Conservation (phyloP, 2,113 vertebrate species). For the Pelusios castaneus region DNA sequence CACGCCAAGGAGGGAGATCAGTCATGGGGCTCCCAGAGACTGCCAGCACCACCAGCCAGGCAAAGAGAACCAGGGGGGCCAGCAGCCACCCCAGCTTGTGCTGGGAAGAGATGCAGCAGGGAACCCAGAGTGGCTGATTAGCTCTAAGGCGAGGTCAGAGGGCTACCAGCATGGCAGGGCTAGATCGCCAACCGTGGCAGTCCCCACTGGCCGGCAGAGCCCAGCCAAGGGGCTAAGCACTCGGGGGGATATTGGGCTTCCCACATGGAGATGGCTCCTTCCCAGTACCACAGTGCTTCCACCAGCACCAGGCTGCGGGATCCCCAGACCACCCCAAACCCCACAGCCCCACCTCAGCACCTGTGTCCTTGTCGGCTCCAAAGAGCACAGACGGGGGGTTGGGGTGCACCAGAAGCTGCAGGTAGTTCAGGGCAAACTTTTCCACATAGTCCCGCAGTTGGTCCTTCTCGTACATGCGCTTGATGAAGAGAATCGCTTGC, state of each 20-base stretch:
- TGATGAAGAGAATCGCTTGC: constrained; percentile 91
- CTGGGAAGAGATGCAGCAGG: not conserved
- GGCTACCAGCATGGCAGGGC: too few species aligned
- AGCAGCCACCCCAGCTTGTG: accelerated
- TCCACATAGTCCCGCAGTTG: constrained; percentile 93
- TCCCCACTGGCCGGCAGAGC: not conserved
- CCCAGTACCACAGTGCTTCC: too few species aligned
- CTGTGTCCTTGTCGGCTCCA: constrained; percentile 93
- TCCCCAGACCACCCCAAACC: too few species aligned
- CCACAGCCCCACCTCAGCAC: constrained; percentile 60
- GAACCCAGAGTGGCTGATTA: not conserved
- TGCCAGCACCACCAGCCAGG: too few species aligned
- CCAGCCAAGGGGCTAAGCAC: not conserved
- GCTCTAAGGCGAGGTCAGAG: not conserved
- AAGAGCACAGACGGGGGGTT: constrained; percentile 93
- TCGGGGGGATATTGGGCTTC: too few species aligned
- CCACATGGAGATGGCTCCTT: too few species aligned
- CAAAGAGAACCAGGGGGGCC: not conserved
- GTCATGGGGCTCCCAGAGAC: not conserved
- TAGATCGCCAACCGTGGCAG: too few species aligned
- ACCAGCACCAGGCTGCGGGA: not conserved
- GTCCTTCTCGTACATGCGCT: constrained; percentile 94
- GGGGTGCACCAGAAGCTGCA: constrained; percentile 94
- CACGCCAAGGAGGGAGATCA: not conserved
- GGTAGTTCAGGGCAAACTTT: constrained; percentile 94